Base-by-base conservation (phyloP, 2,797 vertebrate genomes). In the Alcedo atthis region DNA sequence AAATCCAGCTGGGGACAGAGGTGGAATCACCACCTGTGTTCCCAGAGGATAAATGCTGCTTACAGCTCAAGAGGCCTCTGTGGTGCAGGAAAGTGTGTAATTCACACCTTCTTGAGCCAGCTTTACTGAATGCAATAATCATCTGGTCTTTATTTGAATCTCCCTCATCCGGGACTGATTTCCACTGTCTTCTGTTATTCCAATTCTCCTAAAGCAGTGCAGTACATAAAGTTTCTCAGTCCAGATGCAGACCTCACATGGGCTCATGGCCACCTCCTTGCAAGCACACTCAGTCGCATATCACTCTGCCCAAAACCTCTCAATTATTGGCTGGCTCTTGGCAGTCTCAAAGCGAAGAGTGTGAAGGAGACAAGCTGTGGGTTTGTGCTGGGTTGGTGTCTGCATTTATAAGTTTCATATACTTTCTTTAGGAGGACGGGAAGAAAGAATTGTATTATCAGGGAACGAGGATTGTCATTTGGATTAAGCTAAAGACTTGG, bases 21-120 rank as follows among this genome's bases (percentile, higher is more conserved):
- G 95, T 96, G 92, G 96, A 96, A 96, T 96, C 95, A 94, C 91
- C 94, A 96, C 94, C 95, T 94, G 91, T 93, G 93, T 92, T 96
- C 96, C 95, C 96, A 92, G 93, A 85, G 94, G 95, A 93, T n/a
- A 61, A 94, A 88, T 87, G 90, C 88, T 82, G 92, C 94, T 91
- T 91, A 93, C 57, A 91, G 91, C 90, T 93, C 94, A 91, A 95
- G 92, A 95, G 96, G 91, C 91, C 95, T 94, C 90, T 93, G 91
- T 92, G 96, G 96, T 88, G 81, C 91, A 94, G 94, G 95, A 42
- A 96, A 96, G 95, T 95, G 94, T 96, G 95, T 94, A 96, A 96
- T 96, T 96, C 92, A 95, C 94, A 96, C 95, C 91, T 96, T 92
- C 94, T 71, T 91, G 94, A 95, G 91, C 95, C 96, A 96, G 94